Evolutionary conservation across 2,888 invertebrate genomes (phyloP), one percentile per base, ranked within the genome.

Genomic region (Oligia latruncula): DNA sequence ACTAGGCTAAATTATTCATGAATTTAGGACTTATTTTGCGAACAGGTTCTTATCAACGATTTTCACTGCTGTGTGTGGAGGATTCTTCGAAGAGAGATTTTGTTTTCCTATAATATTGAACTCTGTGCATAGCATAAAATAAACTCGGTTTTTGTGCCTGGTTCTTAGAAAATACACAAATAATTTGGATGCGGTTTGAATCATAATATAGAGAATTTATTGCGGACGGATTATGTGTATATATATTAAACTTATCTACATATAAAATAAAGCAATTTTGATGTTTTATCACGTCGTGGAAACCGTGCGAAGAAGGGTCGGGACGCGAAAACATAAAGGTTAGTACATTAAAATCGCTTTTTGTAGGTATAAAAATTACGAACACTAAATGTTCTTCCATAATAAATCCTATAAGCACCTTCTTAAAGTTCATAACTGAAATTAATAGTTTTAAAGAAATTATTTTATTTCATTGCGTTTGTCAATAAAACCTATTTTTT

Each of bases 1-100:
- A 52, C 71, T 52, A 43, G 67, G 20, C 64, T 85, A 81, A 81
- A 55, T 81, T 81, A 81, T 84, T 77, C 66, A 85, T 74, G 82
- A 74, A 40, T 77, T 60, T 68, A 67, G 40, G 13, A 60, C 60
- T 77, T 77, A 62, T 72, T 80, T 75, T 65, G 35, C 13, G 55
- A 49, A 72, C 35, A 40, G 49, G 49, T 60, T 60, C 43, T 52
- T 66, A 40, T 49, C n/a, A 66, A 49, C n/a, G 1, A 3, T 43
- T 6, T 55, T 55, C 23, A n/a, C 23, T 77, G 17, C 0, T 35
- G 3, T 35, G 35, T 35, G 20, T 46, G 11, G 15, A 13, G 11
- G 3, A 58, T 62, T 76, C 20, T 49, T 17, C 11, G 17, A 17
- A 29, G 4, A 64, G 11, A 15, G 0, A 29, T 52, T 62, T 76